Conservation (phyloP, 2,797 vertebrate species). For the Smutsia temminckii region DNA sequence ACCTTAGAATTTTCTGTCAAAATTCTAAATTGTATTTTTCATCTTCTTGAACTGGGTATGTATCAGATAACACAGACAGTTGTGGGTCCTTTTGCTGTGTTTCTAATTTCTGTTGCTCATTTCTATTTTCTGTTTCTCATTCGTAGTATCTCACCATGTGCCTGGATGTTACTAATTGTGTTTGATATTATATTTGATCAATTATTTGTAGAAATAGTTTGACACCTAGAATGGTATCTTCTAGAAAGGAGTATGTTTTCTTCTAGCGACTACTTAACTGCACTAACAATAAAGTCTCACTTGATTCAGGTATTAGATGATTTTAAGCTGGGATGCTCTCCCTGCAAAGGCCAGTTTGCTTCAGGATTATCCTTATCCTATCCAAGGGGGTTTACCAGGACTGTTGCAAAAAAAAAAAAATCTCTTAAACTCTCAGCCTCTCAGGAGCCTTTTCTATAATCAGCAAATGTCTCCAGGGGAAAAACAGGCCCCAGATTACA, state of each 20-base stretch:
- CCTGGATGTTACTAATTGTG: background rate
- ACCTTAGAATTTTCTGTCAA: background rate
- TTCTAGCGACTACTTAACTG: background rate
- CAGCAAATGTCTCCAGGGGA: background rate
- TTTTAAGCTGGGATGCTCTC: background rate
- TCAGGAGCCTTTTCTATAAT: background rate
- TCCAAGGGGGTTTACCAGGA: no score
- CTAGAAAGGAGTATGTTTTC: background rate
- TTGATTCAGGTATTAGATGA: background rate
- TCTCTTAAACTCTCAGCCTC: background rate
- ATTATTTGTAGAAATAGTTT: slow-evolving; percentile 1
- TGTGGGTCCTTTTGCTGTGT: background rate
- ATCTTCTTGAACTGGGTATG: background rate
- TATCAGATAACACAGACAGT: background rate
- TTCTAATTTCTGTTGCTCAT: background rate
- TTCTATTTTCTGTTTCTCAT: background rate
- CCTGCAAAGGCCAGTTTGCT: background rate
- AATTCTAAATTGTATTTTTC: background rate
- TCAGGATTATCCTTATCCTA: background rate
- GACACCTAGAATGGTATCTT: background rate
- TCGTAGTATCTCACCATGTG: background rate
- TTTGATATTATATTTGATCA: background rate
- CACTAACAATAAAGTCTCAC: background rate
- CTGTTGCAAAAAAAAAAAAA: background rate
- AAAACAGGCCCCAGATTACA: background rate